Evolutionary conservation across 1,140 invertebrate species (phyloP).

Genomic region (Hyposmocoma kahamanoa): DNA sequence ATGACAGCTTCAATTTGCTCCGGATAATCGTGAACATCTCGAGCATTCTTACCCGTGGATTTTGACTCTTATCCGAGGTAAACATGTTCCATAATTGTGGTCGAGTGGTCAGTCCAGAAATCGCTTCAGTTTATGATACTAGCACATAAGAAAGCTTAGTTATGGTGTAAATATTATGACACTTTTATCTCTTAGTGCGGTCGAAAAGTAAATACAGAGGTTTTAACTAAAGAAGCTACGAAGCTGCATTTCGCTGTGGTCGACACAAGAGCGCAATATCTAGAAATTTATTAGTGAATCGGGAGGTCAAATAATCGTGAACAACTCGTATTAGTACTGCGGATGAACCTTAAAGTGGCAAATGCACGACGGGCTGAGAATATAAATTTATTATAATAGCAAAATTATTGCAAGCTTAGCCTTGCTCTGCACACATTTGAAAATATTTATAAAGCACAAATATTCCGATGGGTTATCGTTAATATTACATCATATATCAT

Average conservation of each 20-base stretch:
- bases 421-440: no score
- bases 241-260: constrained; percentile 30
- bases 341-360: constrained; percentile 17
- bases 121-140: constrained; percentile 55
- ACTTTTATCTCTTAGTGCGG: constrained; percentile 61
- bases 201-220: constrained; percentile 60
- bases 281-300: constrained; percentile 38
- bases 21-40: constrained; percentile 41
- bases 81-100: constrained; percentile 37
- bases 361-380: background rate
- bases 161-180: constrained; percentile 70
- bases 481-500: no score
- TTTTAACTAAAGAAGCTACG: constrained; percentile 25
- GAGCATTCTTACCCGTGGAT: constrained; percentile 29
- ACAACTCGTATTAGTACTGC: constrained; percentile 13
- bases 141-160: constrained; percentile 63
- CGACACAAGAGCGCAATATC: constrained; percentile 20
- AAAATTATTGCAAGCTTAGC: no score
- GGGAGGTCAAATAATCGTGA: constrained; percentile 30
- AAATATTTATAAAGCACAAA: no score
- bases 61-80: constrained; percentile 42
- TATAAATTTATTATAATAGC: constrained; percentile 1
- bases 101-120: constrained; percentile 33
- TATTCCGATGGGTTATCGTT: no score
- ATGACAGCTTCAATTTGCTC: constrained; percentile 47